Evolutionary conservation across 2,113 vertebrate species (phyloP).

Genomic region (Brevimyrus niger): DNA sequence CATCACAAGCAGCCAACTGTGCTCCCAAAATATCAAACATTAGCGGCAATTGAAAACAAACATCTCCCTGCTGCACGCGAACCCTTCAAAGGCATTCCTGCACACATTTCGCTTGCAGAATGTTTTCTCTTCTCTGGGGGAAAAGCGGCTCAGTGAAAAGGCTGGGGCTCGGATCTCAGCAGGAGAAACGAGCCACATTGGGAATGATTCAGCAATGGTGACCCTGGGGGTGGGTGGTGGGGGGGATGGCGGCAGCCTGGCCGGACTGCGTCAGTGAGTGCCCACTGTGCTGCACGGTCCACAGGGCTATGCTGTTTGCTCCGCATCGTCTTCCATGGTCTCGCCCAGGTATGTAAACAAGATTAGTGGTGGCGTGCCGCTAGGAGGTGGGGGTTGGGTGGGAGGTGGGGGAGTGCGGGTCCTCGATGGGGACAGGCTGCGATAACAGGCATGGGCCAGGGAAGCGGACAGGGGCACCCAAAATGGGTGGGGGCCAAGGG

Average conservation of each 20-base stretch:
- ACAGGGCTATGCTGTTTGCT: neutral
- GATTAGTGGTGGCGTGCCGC: neutral
- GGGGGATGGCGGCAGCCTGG: neutral
- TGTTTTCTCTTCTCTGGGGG: neutral
- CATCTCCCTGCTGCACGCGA: neutral
- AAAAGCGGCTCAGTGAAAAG: neutral
- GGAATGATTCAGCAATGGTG: neutral
- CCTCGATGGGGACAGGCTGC: neutral
- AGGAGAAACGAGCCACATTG: neutral
- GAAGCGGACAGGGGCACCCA: neutral
- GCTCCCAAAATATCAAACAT: constrained; percentile 14
- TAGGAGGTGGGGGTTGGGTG: neutral
- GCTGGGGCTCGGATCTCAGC: neutral
- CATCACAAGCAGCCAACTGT: constrained; percentile 6
- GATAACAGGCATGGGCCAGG: neutral
- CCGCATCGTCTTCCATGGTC: neutral
- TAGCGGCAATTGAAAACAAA: constrained; percentile 19
- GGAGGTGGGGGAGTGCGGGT: neutral
- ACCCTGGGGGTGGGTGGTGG: neutral
- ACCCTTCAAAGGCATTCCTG: neutral
- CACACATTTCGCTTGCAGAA: neutral
- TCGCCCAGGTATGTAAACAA: constrained; percentile 23
- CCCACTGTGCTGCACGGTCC: neutral
- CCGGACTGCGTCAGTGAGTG: neutral
- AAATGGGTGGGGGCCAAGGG: neutral